These are phyloP conservation scores for Notoglanidium macrostoma DNA, from an alignment of 2,797 vertebrate species.

Conservation along the genomic window DNA sequence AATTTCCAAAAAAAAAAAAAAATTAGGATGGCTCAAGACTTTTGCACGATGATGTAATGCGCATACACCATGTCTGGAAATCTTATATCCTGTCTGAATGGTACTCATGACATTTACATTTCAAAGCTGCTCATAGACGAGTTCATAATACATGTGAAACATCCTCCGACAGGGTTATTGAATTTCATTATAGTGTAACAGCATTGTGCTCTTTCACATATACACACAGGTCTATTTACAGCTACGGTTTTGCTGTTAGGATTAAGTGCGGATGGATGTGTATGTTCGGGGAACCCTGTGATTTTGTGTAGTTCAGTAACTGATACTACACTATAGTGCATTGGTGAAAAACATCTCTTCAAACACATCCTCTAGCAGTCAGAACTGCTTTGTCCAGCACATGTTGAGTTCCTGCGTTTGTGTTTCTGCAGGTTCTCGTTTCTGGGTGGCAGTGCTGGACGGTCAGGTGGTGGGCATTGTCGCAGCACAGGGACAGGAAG, in stretches of 20 bases:
- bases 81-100: not conserved
- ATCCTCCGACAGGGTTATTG: not conserved
- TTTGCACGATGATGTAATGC: too few species aligned
- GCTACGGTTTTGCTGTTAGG: conserved; percentile 4
- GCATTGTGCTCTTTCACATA: conserved; percentile 14
- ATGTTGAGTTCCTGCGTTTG: conserved; percentile 36
- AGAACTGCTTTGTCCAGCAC: not conserved
- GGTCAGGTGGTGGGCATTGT: conserved; percentile 96
- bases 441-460: conserved; percentile 97
- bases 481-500: conserved; percentile 87
- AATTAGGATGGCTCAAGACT: too few species aligned
- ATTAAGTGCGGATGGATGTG: not conserved
- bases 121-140: not conserved
- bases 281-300: not conserved
- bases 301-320: not conserved
- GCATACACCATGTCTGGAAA: not conserved
- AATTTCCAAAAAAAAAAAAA: too few species aligned
- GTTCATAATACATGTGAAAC: not conserved
- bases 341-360: not conserved
- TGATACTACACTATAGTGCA: not conserved
- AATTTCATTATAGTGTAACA: not conserved
- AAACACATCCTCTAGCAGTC: not conserved
- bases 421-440: conserved; percentile 85
- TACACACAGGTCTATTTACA: conserved; percentile 6
- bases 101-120: not conserved